phyloP scores from a whole-genome alignment of 1,140 invertebrate species.

The Halesus radiatus region DNA sequence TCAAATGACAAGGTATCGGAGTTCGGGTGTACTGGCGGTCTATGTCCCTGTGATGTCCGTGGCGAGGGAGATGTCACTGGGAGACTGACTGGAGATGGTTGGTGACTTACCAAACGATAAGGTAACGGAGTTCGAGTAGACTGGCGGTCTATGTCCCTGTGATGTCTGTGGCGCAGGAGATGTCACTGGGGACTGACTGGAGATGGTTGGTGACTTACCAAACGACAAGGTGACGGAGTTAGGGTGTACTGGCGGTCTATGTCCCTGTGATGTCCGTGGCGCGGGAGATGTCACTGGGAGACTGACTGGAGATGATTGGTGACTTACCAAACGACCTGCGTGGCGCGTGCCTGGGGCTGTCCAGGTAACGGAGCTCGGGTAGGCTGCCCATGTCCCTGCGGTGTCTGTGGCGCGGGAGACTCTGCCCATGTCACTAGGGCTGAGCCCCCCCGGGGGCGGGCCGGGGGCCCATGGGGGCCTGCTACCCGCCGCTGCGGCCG shows the following conservation, averaged over 20 bases:
- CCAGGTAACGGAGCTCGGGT: conserved; percentile 49
- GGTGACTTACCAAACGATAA: too few relatives aligned
- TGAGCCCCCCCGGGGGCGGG: not conserved
- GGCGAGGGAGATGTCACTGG: too few relatives aligned
- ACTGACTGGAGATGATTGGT: not conserved
- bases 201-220: conserved; percentile 25
- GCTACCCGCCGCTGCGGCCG: conserved; percentile 6
- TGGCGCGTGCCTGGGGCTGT: conserved; percentile 33
- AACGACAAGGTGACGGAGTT: conserved; percentile 48
- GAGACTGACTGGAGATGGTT: too few relatives aligned
- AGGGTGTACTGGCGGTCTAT: conserved; percentile 55
- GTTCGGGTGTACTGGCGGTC: too few relatives aligned
- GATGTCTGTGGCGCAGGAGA: too few relatives aligned
- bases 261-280: not conserved
- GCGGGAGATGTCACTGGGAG: not conserved
- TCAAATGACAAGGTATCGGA: too few relatives aligned
- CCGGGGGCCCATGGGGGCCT: not conserved
- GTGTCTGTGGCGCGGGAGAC: not conserved
- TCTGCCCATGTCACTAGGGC: not conserved
- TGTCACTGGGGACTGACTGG: too few relatives aligned
- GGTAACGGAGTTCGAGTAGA: too few relatives aligned
- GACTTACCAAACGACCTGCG: conserved; percentile 48
- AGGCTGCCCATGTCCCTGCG: conserved; percentile 53
- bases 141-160: too few relatives aligned
- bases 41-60: too few relatives aligned